These are phyloP conservation scores for Leiothrix lutea DNA, from an alignment of 2,113 vertebrate species.

Conservation along the genomic window DNA sequence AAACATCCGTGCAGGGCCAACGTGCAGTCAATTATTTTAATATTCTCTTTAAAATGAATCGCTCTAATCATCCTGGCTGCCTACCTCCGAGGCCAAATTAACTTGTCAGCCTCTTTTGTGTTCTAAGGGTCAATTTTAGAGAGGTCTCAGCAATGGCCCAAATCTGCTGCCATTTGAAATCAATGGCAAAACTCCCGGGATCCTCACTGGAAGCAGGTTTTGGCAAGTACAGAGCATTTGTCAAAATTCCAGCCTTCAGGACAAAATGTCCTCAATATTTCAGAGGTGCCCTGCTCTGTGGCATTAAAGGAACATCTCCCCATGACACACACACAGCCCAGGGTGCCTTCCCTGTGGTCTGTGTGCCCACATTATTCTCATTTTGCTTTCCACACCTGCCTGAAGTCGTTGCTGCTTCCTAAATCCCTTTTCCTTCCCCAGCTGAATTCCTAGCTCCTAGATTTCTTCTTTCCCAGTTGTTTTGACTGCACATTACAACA, in stretches of 20 bases:
- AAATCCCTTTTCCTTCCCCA: background rate
- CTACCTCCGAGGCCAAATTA: conserved; percentile 30
- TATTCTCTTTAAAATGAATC: conserved; percentile 42
- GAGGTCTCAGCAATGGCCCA: background rate
- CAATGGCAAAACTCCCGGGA: background rate
- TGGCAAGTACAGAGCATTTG: background rate
- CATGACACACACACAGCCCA: background rate
- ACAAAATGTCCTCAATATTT: conserved; percentile 14
- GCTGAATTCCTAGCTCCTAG: background rate
- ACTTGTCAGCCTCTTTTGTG: conserved; percentile 29
- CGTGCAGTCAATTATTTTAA: conserved; percentile 28
- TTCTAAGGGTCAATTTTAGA: conserved; percentile 22
- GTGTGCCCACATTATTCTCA: background rate
- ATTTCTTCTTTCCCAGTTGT: background rate
- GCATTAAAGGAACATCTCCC: background rate
- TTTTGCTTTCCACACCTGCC: background rate
- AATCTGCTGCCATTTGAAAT: background rate
- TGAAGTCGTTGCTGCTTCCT: background rate
- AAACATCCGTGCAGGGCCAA: background rate
- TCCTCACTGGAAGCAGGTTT: background rate
- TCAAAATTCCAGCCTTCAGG: background rate
- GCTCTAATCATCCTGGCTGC: background rate
- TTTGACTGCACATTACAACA: background rate
- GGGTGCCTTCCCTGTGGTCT: background rate
- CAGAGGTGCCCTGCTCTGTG: background rate